Conservation (phyloP, 2,797 vertebrate species). For the Falco biarmicus region DNA sequence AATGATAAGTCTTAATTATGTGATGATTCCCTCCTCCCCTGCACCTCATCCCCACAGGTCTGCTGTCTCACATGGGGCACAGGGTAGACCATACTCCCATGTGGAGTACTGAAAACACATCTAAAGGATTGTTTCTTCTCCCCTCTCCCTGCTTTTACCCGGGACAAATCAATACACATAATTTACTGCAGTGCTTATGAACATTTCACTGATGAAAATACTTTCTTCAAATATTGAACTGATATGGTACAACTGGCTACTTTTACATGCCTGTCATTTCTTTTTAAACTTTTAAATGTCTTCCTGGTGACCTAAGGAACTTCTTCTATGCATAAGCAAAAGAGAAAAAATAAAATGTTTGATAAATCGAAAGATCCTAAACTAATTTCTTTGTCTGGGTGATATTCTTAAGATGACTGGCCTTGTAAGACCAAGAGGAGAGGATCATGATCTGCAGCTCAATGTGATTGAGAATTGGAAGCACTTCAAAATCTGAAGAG, state of each 20-base stretch:
- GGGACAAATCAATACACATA: neutral
- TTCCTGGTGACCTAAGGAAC: neutral
- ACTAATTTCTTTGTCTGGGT: constrained; percentile 1
- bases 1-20: neutral
- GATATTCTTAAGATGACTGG: constrained; percentile 32
- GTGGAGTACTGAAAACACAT: neutral
- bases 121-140: neutral
- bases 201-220: neutral
- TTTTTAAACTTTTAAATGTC: neutral
- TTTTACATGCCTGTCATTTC: neutral
- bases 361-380: neutral
- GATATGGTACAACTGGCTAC: accelerated
- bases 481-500: constrained; percentile 25
- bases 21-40: neutral
- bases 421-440: constrained; percentile 23
- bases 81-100: neutral
- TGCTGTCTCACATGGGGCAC: neutral
- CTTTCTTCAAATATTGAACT: neutral
- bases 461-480: constrained; percentile 56
- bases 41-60: neutral
- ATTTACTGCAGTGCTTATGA: neutral
- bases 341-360: neutral
- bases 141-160: accelerated
- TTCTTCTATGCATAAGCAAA: neutral
- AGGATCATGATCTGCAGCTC: constrained; percentile 21